A percentile compares a stretch with the other conserved stretches of the same genome.
phyloP scores from a whole-genome alignment of 2,797 vertebrate species.

The Enteromius trimaculatus region DNA sequence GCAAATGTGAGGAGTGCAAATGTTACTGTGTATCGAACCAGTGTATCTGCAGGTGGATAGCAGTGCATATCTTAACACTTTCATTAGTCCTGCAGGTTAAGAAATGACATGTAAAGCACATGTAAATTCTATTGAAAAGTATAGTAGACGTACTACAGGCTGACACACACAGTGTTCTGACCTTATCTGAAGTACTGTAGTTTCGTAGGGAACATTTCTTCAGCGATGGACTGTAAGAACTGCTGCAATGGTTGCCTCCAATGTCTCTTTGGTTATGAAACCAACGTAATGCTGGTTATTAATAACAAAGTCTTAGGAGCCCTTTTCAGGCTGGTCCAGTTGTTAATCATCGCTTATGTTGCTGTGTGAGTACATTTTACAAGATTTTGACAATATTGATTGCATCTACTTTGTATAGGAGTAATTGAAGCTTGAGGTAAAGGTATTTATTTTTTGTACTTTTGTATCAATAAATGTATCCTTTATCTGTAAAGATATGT shows the following conservation, averaged over 20 bases:
- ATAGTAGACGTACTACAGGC: not conserved
- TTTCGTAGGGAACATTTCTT: not conserved
- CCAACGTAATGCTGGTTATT: slow-evolving; percentile 39
- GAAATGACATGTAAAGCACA: slow-evolving; percentile 12
- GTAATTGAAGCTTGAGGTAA: not conserved
- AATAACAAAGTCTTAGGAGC: slow-evolving; percentile 40
- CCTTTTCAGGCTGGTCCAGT: slow-evolving; percentile 46
- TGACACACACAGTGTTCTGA: not conserved
- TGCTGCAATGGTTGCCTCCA: not conserved
- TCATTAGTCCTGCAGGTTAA: not conserved
- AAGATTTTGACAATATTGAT: not conserved
- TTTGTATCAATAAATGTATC: not conserved
- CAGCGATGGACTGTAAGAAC: slow-evolving; percentile 6
- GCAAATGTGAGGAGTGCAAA: slow-evolving; percentile 7
- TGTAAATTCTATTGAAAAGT: not conserved
- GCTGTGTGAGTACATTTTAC: slow-evolving; percentile 44
- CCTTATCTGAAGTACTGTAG: not conserved
- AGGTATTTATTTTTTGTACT: not conserved
- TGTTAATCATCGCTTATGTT: slow-evolving; percentile 42
- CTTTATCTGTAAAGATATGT: slow-evolving; percentile 76
- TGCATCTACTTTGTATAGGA: not conserved
- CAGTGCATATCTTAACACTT: not conserved
- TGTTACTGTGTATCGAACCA: not conserved
- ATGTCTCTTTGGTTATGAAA: slow-evolving; percentile 46
- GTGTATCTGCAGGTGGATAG: not conserved